These are phyloP conservation scores for Tinea trinotella DNA, from an alignment of 2,888 invertebrate species.

Conservation along the genomic window DNA sequence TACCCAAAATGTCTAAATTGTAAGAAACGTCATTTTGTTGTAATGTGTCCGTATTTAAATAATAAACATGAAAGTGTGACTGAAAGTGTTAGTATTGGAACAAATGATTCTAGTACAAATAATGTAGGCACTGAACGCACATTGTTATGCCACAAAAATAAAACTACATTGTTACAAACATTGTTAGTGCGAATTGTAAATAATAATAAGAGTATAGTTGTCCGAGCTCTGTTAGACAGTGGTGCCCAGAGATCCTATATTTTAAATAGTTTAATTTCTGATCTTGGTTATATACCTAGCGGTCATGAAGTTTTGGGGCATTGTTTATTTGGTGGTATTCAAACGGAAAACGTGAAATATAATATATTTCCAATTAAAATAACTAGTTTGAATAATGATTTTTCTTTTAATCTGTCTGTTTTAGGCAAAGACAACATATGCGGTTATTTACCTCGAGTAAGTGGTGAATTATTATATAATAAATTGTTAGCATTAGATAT, in stretches of 20 bases:
- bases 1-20: too few species aligned
- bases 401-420: neutral
- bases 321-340: neutral
- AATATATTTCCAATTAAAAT: neutral
- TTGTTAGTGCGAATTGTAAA: neutral
- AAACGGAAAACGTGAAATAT: neutral
- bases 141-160: neutral
- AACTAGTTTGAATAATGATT: conserved; percentile 6
- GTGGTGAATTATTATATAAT: neutral
- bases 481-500: neutral
- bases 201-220: neutral
- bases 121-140: neutral
- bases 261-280: neutral
- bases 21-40: neutral
- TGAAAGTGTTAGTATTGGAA: neutral
- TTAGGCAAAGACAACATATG: conserved; percentile 3
- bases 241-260: conserved; percentile 13
- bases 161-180: neutral
- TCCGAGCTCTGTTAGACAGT: conserved; percentile 5
- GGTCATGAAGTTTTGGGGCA: neutral
- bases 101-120: too few species aligned
- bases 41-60: neutral
- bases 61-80: neutral
- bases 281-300: neutral
- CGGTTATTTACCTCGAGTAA: neutral